Percentiles rank a stretch among this genome's conserved stretches.
phyloP scores from a whole-genome alignment of 2,888 invertebrate genomes.

The Antitype chi region DNA sequence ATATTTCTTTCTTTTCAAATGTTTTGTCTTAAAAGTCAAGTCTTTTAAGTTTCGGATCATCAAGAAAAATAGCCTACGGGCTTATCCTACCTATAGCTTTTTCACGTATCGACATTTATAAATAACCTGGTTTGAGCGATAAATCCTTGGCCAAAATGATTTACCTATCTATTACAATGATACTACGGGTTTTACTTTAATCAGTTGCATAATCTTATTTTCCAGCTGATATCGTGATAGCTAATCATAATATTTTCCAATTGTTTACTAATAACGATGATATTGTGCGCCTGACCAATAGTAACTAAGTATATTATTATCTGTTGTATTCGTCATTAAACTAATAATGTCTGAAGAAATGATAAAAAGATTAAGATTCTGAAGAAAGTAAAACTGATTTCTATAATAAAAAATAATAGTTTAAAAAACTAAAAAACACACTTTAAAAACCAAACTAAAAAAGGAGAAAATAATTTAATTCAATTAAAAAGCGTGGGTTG shows the following conservation, averaged over 20 bases:
- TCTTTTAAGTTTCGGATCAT: not conserved
- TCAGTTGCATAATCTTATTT: constrained; percentile 45
- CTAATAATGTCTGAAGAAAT: not conserved
- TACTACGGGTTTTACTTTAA: constrained; percentile 30
- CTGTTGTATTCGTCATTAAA: not conserved
- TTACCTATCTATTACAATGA: constrained; percentile 37
- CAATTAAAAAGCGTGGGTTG: too few relatives aligned
- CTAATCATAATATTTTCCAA: constrained; percentile 37
- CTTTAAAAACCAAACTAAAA: too few relatives aligned
- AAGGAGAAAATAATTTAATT: too few relatives aligned
- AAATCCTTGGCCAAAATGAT: constrained; percentile 9
- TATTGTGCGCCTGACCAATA: constrained; percentile 3
- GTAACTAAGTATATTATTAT: not conserved
- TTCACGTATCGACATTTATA: not conserved
- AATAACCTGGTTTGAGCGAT: constrained; percentile 15
- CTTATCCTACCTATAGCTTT: not conserved
- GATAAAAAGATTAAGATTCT: too few relatives aligned
- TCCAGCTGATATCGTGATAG: constrained; percentile 39
- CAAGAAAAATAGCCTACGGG: not conserved
- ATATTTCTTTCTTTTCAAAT: too few relatives aligned
- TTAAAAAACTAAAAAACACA: too few relatives aligned
- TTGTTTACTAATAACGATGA: constrained; percentile 50
- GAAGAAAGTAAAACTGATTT: too few relatives aligned
- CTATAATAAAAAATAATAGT: too few relatives aligned
- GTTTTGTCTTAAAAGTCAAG: too few relatives aligned